These are phyloP conservation scores for Fragum sueziense DNA, from an alignment of 2,888 invertebrate species.

Conservation along the genomic window DNA sequence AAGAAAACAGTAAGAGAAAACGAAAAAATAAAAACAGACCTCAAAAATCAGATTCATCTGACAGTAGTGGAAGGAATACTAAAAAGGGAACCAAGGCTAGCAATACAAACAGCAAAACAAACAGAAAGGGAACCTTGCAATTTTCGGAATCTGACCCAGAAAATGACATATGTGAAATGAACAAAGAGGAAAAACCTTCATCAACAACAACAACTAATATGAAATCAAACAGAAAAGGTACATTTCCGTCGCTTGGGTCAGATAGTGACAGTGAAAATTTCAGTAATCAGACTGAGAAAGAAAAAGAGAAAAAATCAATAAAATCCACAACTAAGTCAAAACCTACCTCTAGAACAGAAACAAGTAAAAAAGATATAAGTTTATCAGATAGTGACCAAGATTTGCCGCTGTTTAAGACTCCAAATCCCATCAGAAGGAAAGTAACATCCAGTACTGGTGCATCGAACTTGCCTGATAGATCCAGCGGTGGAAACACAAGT, in stretches of 20 bases:
- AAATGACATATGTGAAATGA: too few species aligned
- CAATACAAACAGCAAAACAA: neutral
- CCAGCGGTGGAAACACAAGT: neutral
- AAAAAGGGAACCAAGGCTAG: neutral
- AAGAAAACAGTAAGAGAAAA: neutral
- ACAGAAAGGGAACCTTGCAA: neutral
- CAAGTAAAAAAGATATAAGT: neutral
- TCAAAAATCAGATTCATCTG: neutral
- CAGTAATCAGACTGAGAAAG: neutral
- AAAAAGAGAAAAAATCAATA: neutral
- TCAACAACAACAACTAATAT: neutral
- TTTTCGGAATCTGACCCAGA: too few species aligned
- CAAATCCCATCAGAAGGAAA: slow-evolving; percentile 34
- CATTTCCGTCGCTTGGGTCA: too few species aligned
- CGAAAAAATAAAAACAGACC: neutral
- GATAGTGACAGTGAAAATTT: neutral
- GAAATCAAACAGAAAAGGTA: too few species aligned
- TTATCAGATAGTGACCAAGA: slow-evolving; percentile 5
- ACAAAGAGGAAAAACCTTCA: neutral
- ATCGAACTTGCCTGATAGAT: neutral
- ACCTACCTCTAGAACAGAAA: neutral
- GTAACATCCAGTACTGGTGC: neutral
- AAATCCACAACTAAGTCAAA: neutral
- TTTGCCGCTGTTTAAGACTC: slow-evolving; percentile 43
- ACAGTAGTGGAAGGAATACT: neutral